A percentile compares a stretch with the other conserved stretches of the same genome.
Evolutionary conservation across 2,888 invertebrate species (phyloP).

Genomic region (Pherbina coryleti): DNA sequence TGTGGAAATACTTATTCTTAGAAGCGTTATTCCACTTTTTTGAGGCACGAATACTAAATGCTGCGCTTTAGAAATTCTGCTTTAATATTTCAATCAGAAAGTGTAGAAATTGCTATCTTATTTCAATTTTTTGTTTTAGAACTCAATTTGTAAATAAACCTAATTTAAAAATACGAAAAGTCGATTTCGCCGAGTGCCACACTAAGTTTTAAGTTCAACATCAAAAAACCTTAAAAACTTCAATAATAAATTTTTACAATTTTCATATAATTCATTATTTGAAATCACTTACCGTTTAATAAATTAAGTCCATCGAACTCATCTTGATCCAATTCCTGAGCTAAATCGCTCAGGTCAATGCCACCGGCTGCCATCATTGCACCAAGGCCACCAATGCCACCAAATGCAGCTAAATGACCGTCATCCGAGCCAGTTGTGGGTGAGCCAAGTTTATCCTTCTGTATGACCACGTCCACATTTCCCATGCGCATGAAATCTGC

Average conservation of each 20-base stretch:
- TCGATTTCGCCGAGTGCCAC: too few species aligned
- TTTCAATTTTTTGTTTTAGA: too few species aligned
- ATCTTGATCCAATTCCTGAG: conserved; percentile 78
- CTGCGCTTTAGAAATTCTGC: too few species aligned
- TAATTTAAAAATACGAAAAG: too few species aligned
- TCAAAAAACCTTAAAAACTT: not conserved
- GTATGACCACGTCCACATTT: conserved; percentile 75
- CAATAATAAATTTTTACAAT: not conserved
- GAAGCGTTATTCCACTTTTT: too few species aligned
- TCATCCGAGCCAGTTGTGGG: conserved; percentile 90
- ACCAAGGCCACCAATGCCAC: conserved; percentile 64
- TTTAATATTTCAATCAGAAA: too few species aligned
- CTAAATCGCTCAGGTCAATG: conserved; percentile 73
- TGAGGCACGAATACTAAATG: too few species aligned
- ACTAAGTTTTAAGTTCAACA: too few species aligned
- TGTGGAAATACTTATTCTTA: too few species aligned
- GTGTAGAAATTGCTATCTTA: too few species aligned
- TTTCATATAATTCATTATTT: not conserved
- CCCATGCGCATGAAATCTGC: conserved; percentile 81
- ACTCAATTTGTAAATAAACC: too few species aligned
- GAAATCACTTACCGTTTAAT: conserved; percentile 72
- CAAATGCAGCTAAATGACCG: conserved; percentile 72
- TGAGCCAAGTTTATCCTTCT: conserved; percentile 83
- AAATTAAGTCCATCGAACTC: conserved; percentile 77
- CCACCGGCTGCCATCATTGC: conserved; percentile 70